These are phyloP conservation scores for Strongylocentrotus purpuratus DNA, from an alignment of 35 echinoderm and acorn worm genomes.

Conservation along the genomic window DNA sequence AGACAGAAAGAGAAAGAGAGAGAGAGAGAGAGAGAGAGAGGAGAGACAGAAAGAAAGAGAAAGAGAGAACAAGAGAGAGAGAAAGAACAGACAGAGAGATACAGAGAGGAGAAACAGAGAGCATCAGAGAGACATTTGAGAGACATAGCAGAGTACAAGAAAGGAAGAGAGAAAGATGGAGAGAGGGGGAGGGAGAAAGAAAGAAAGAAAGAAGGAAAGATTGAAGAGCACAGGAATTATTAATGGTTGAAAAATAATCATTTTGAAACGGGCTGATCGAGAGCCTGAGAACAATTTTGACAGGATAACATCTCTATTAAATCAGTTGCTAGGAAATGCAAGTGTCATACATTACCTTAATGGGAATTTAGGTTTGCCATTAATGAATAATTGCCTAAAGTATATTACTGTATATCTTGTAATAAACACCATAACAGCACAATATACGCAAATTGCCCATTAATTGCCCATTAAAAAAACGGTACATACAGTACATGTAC, in stretches of 20 bases:
- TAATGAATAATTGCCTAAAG: neutral
- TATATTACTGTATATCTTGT: neutral
- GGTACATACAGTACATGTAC: neutral
- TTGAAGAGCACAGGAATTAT: neutral
- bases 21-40: too few relatives aligned
- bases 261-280: neutral
- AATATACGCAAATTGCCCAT: neutral
- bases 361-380: neutral
- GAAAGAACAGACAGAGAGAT: too few relatives aligned
- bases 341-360: neutral
- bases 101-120: too few relatives aligned
- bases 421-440: neutral
- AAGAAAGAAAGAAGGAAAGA: too few relatives aligned
- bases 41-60: too few relatives aligned
- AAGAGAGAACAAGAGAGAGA: too few relatives aligned
- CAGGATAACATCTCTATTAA: neutral
- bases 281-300: neutral
- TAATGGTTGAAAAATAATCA: neutral
- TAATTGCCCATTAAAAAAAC: neutral
- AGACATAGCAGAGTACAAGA: neutral
- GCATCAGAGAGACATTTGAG: too few relatives aligned
- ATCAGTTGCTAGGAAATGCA: neutral
- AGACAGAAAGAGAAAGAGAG: too few relatives aligned
- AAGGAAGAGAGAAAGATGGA: neutral
- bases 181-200: too few relatives aligned